These are phyloP conservation scores for Noctua comes DNA, from an alignment of 2,888 invertebrate genomes.

Conservation along the genomic window DNA sequence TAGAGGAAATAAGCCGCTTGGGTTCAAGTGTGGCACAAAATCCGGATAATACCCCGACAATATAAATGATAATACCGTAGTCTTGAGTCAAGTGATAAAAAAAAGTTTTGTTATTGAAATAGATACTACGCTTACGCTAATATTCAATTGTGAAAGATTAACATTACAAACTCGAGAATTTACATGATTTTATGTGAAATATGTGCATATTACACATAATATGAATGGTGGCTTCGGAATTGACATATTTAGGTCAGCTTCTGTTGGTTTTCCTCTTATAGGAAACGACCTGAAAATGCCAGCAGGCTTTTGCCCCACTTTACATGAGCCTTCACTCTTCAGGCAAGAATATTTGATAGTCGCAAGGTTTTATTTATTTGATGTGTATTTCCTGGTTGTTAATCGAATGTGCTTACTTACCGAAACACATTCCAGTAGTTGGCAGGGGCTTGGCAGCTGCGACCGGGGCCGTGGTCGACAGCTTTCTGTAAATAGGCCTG, in stretches of 20 bases:
- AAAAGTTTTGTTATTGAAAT: conserved; percentile 38
- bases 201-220: conserved; percentile 24
- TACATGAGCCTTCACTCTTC: neutral
- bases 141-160: conserved; percentile 4
- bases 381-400: neutral
- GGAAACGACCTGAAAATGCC: conserved; percentile 22
- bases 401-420: conserved; percentile 77
- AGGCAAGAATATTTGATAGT: neutral
- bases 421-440: conserved; percentile 84
- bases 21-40: conserved; percentile 27
- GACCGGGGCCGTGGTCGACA: conserved; percentile 79
- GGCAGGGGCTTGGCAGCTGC: conserved; percentile 82
- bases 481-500: conserved; percentile 81
- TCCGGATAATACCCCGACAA: conserved; percentile 15
- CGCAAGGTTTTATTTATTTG: neutral
- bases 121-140: conserved; percentile 5
- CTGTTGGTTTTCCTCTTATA: neutral
- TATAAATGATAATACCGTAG: conserved; percentile 14
- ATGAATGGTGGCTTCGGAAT: neutral
- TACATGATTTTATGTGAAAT: conserved; percentile 22
- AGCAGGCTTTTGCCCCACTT: neutral
- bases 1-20: conserved; percentile 41
- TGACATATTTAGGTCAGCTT: conserved; percentile 21
- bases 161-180: conserved; percentile 9
- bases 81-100: conserved; percentile 13